Base-by-base conservation (phyloP, 1,140 invertebrate genomes). In the Drosophila erecta region DNA sequence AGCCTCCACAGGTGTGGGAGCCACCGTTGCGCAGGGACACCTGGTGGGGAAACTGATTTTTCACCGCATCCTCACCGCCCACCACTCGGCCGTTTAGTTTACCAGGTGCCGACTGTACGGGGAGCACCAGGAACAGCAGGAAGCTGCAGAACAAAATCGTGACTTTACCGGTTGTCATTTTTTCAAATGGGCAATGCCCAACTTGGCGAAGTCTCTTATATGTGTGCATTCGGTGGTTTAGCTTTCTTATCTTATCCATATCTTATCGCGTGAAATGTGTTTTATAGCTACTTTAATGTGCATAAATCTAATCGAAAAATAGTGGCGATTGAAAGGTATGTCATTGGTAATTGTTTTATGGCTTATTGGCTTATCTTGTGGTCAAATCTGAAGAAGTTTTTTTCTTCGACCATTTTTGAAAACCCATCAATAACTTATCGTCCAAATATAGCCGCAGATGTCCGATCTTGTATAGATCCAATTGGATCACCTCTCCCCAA, bases 1-100 rank as follows among this genome's bases (percentile, higher is more conserved):
- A 94, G 14, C 94, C 94, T 3, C 94, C 94, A 47, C 94, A 95
- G 44, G 91, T 91, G 37, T 94, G 93, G 0, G 83, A 90, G 4
- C 66, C 57, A 0, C 35, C 40, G 59, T 85, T 92, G 30, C 92
- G 76, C 37, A 94, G 43, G 11, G 93, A 93, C 0, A 94, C 90
- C 80, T 94, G 93, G 53, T 94, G 93, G 2, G 93, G 93, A 47
- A 93, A 93, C 40, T 89, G 79, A 0, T 90, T 92, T 10, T 59
- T 49, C 0, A 3, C 3, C 0, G 93, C 93, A 37, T 93, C 80
- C 1, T 49, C n/a, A 5, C 94, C 94, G 8, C 93, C 94, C 5
- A 94, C 93, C 14, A 94, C 93, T 24, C 92, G 69, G 0, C 75
- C 85, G 10, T 51, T 7, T 2, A 60, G 40, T 11, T 8, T 7